Base-by-base conservation (phyloP, 2,888 invertebrate genomes). In the Trachelus iudaicus region DNA sequence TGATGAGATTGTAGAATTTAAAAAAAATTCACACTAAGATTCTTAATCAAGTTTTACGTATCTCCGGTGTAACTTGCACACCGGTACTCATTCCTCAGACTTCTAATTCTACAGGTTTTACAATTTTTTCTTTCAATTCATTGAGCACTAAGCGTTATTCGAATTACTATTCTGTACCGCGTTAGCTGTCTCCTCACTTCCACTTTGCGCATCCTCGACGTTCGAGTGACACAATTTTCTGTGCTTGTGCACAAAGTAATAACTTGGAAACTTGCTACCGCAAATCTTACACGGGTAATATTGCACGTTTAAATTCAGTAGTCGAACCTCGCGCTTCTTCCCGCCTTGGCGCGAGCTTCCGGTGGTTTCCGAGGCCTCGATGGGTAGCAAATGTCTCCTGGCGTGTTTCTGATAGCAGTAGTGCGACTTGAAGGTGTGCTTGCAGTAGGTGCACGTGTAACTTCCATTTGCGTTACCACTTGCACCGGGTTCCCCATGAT, bases 271-370 rank as follows among this genome's bases (percentile, higher is more conserved):
- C 91, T 97, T 97, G 86, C 95, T 96, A 33, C 98, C 97, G 91
- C 98, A 98, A 0, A 96, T 97, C 92, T 97, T 98, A 92, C 98
- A 98, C 0, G 98, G 97, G 92, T 97, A 98, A 92, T 97, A 98
- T 91, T 97, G 97, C 0, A 97, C 94, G 87, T 97, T 95, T 91
- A 97, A 94, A 86, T 96, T 96, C 75, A 95, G 90, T 6, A 95
- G 93, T 76, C 94, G 93, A 2, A 95, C 95, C 85, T 95, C 95
- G 11, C 94, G 76, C 92, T 87, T 82, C 89, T 89, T 86, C 79
- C 85, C 84, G 77, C 79, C 79, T 82, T 81, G 15, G 34, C 68
- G n/a, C 78, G 75, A 73, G 77, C 37, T 75, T 40, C 69, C 75
- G 77, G 85, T 81, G 68, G 76, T 76, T 77, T 85, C 80, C 9